These are phyloP conservation scores for Myotis yumanensis DNA, from an alignment of 2,113 vertebrate genomes.

Conservation along the genomic window DNA sequence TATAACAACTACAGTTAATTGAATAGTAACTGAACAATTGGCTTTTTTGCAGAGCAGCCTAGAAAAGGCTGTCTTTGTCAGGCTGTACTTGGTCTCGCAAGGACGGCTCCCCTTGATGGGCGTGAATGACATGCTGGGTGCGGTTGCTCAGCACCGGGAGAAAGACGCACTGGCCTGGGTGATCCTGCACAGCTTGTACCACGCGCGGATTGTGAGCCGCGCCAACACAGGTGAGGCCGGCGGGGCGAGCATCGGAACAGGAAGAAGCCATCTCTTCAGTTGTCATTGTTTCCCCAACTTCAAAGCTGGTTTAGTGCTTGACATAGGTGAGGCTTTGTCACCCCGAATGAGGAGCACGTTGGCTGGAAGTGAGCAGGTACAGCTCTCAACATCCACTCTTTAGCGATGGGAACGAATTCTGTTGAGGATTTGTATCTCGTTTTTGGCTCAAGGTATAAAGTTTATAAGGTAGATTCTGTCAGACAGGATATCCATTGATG, in stretches of 20 bases:
- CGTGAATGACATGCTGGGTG: conserved; percentile 86
- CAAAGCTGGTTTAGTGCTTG: neutral
- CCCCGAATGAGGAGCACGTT: neutral
- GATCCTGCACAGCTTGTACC: conserved; percentile 90
- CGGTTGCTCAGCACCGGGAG: conserved; percentile 78
- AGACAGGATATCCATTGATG: neutral
- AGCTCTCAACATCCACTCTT: neutral
- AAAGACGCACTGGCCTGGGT: conserved; percentile 88
- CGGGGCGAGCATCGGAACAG: neutral
- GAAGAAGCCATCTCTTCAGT: neutral
- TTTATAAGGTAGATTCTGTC: neutral
- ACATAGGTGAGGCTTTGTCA: neutral
- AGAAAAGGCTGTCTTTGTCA: conserved; percentile 89
- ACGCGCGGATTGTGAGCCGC: conserved; percentile 87
- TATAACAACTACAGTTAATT: conserved; percentile 11
- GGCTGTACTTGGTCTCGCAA: conserved; percentile 90
- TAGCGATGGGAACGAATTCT: neutral
- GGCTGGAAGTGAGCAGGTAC: neutral
- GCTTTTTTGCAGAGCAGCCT: conserved; percentile 85
- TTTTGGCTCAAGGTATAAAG: neutral
- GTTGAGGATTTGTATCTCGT: neutral
- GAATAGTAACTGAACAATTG: conserved; percentile 42
- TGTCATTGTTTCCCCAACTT: neutral
- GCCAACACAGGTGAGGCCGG: conserved; percentile 89
- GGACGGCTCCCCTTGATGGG: conserved; percentile 90